Base-by-base conservation (phyloP, 2,113 vertebrate genomes). In the Cebidichthys violaceus region DNA sequence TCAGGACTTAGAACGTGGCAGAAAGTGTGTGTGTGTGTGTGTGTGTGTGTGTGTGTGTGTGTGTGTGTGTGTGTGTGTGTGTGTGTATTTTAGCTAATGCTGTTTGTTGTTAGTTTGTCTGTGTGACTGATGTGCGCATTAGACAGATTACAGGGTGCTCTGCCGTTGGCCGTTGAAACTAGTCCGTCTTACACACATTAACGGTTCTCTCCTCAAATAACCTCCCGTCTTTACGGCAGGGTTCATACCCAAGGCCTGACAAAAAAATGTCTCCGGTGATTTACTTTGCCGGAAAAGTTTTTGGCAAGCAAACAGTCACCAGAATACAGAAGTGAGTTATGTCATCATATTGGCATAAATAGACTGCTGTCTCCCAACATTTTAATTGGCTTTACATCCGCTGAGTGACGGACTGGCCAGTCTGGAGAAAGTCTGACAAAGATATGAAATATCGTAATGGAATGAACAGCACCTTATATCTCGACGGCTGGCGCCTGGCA, bases 331-430 rank as follows among this genome's bases (percentile, higher is more conserved):
- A 27, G 24, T 54, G 20, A 52, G 24, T 50, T 60, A 5, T 41
- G 33, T 18, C 7, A 33, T 70, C 35, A 45, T 62, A 24, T 20
- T 61, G 41, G 9, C 64, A 69, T 61, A 24, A 76, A 70, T 37
- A n/a, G 14, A 37, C 37, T n/a, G 50, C 47, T 31, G 29, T 71
- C 31, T 59, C 31, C 55, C 2, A n/a, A 60, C 5, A 72, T 37
- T 83, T 71, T 67, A 66, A 60, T 78, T 67, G 54, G 31, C 69
- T 77, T 31, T 52, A 31, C 47, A 67, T 52, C 31, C 4, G 15
- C 41, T 41, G 75, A 84, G 15, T 66, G 47, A 70, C 22, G 9
- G 14, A 54, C 18, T 8, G 22, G n/a, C 54, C 45, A 47, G 54
- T 68, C 39, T 50, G 70, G 11, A 37, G 27, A 2, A 75, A 24